Conservation (phyloP, 2,113 vertebrate species). For the Dipodomys spectabilis region DNA sequence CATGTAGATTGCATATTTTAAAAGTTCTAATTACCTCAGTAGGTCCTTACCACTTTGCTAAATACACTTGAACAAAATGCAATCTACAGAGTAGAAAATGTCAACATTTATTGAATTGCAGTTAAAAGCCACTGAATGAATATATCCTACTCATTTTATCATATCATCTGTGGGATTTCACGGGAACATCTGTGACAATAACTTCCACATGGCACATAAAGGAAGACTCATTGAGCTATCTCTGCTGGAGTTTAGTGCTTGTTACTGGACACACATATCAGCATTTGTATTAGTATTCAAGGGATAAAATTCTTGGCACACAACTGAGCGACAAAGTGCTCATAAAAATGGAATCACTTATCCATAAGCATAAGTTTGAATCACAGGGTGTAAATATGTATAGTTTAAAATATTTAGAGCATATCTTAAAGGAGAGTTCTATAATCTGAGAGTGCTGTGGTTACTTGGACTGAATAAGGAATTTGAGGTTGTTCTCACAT, state of each 20-base stretch:
- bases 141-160: background rate
- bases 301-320: slow-evolving; percentile 57
- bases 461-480: slow-evolving; percentile 19
- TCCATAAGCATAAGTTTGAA: slow-evolving; percentile 65
- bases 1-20: background rate
- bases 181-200: slow-evolving; percentile 15
- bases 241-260: background rate
- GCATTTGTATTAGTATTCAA: slow-evolving; percentile 31
- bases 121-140: background rate
- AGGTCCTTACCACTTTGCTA: background rate
- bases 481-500: background rate
- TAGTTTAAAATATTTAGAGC: slow-evolving; percentile 70
- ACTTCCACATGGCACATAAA: slow-evolving; percentile 3
- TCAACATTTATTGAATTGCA: background rate
- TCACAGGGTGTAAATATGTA: slow-evolving; percentile 67
- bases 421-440: slow-evolving; percentile 35
- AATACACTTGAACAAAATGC: background rate
- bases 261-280: background rate
- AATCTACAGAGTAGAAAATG: background rate
- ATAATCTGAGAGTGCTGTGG: slow-evolving; percentile 32
- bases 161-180: slow-evolving; percentile 30
- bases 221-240: background rate
- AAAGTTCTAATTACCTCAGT: background rate
- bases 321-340: slow-evolving; percentile 55
- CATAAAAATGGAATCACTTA: slow-evolving; percentile 69